Evolutionary conservation across 2,113 vertebrate genomes (phyloP).

Genomic region (Sisor rabdophorus): DNA sequence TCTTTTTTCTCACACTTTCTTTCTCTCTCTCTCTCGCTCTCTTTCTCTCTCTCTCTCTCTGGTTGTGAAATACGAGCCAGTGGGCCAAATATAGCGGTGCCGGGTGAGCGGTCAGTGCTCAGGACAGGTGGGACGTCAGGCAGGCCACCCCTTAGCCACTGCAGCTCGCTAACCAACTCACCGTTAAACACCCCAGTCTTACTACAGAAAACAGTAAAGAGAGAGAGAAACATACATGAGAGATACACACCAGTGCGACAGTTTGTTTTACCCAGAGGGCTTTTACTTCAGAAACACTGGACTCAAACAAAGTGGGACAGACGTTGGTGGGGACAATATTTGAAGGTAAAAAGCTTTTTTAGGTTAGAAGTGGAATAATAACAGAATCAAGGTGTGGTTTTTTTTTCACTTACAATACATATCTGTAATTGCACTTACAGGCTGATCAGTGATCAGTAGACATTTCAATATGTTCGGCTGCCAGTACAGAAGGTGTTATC

Average conservation of each 20-base stretch:
- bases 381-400: not conserved
- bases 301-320: slow-evolving; percentile 42
- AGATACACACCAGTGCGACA: slow-evolving; percentile 45
- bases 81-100: slow-evolving; percentile 91
- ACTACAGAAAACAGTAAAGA: slow-evolving; percentile 42
- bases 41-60: slow-evolving; percentile 69
- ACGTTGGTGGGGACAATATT: slow-evolving; percentile 43
- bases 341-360: slow-evolving; percentile 55
- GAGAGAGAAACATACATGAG: not conserved
- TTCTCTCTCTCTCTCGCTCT: slow-evolving; percentile 52
- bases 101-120: slow-evolving; percentile 72
- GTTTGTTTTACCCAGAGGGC: slow-evolving; percentile 44
- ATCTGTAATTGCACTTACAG: not conserved
- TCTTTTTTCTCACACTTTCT: slow-evolving; percentile 29
- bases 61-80: slow-evolving; percentile 89
- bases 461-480: too few species aligned
- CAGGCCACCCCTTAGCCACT: slow-evolving; percentile 73
- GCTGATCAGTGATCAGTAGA: too few species aligned
- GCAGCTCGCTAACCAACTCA: slow-evolving; percentile 54
- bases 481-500: too few species aligned
- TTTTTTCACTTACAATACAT: not conserved
- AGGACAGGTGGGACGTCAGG: slow-evolving; percentile 80
- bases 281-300: slow-evolving; percentile 55
- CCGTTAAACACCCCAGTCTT: slow-evolving; percentile 52
- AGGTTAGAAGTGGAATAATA: slow-evolving; percentile 5